phyloP scores from a whole-genome alignment of 2,113 vertebrate genomes.

The Ranitomeya imitator region DNA sequence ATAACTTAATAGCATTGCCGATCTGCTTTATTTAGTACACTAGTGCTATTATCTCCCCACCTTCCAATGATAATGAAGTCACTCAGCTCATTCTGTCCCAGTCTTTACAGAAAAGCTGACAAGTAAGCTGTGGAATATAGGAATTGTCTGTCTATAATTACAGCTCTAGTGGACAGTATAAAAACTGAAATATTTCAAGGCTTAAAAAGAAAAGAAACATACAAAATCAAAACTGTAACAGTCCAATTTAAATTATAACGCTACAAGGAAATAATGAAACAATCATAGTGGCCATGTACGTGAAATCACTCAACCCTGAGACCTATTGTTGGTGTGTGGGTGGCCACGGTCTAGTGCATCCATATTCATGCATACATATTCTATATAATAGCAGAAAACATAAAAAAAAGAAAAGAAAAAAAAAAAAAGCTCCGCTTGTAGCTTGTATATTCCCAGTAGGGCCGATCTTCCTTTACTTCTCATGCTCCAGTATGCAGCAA shows the following conservation, averaged over 20 bases:
- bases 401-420: no score
- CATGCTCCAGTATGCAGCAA: conserved; percentile 42
- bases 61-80: neutral
- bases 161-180: neutral
- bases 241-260: no score
- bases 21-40: neutral
- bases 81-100: neutral
- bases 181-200: neutral
- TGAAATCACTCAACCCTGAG: neutral
- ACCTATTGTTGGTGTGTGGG: neutral
- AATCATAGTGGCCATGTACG: neutral
- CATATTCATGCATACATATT: neutral
- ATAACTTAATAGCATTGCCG: neutral
- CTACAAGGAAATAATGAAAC: no score
- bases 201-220: neutral
- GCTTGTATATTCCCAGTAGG: neutral
- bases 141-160: neutral
- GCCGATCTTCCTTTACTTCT: conserved; percentile 8
- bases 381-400: neutral
- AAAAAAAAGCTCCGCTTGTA: neutral
- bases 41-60: neutral
- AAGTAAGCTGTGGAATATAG: neutral
- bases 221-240: neutral
- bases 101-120: neutral
- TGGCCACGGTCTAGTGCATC: neutral